These are phyloP conservation scores for Tinea trinotella DNA, from an alignment of 2,888 invertebrate genomes.

Conservation along the genomic window DNA sequence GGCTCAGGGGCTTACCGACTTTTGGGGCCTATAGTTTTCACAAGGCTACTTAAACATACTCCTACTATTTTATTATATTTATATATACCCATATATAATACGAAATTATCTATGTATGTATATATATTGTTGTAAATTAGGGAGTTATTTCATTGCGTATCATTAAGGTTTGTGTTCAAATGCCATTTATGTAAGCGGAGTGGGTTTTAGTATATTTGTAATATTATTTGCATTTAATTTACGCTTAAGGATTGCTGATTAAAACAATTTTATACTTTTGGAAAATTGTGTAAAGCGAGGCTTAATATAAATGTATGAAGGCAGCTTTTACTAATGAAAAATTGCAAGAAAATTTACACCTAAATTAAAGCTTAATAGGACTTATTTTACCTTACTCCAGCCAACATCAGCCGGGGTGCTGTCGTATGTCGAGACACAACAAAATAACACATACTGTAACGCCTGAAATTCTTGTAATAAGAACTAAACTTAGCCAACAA, in stretches of 20 bases:
- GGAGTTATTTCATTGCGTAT: background rate
- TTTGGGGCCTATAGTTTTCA: too few relatives aligned
- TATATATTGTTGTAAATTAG: background rate
- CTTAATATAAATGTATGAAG: background rate
- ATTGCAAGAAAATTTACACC: background rate
- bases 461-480: too few relatives aligned
- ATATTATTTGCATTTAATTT: background rate
- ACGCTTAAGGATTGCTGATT: constrained; percentile 1
- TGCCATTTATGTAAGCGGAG: background rate
- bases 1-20: too few relatives aligned
- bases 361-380: too few relatives aligned
- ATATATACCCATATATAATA: background rate
- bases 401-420: too few relatives aligned
- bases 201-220: background rate
- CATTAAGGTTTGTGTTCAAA: background rate
- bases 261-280: background rate
- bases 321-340: background rate
- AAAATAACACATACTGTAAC: too few relatives aligned
- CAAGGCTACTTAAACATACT: too few relatives aligned
- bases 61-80: too few relatives aligned
- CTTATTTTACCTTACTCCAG: too few relatives aligned
- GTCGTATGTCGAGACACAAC: too few relatives aligned
- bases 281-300: background rate
- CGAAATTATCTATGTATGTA: background rate
- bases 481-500: too few relatives aligned